phyloP scores from a whole-genome alignment of 2,113 vertebrate genomes.

The Leptocoma aspasia region DNA sequence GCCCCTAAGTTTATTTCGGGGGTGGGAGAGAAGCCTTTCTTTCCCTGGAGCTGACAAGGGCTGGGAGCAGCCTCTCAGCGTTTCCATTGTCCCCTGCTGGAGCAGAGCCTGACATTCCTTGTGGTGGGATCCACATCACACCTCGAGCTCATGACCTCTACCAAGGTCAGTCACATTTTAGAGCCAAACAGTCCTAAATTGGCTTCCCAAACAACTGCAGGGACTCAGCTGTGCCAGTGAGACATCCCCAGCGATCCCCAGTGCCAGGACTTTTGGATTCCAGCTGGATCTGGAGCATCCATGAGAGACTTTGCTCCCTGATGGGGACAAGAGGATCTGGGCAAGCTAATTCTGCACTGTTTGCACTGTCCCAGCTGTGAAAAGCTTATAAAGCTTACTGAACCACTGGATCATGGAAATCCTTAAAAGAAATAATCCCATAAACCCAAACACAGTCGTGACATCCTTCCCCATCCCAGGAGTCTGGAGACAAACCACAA shows the following conservation, averaged over 20 bases:
- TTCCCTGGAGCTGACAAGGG: neutral
- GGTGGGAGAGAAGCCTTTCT: neutral
- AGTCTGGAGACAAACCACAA: neutral
- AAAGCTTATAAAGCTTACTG: neutral
- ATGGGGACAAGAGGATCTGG: neutral
- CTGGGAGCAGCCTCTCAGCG: fast-evolving
- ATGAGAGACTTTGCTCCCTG: neutral
- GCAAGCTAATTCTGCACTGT: neutral
- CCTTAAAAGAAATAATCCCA: neutral
- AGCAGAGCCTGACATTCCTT: fast-evolving
- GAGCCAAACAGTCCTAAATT: neutral
- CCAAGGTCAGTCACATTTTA: conserved; percentile 10
- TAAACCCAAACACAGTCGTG: neutral
- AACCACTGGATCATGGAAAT: neutral
- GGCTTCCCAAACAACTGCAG: neutral
- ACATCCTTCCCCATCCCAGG: neutral
- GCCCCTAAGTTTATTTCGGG: fast-evolving
- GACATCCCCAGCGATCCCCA: neutral
- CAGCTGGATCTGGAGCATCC: neutral
- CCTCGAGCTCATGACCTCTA: neutral
- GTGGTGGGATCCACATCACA: neutral
- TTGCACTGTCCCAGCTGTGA: neutral
- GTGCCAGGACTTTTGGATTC: neutral
- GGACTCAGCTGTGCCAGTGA: neutral
- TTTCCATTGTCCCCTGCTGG: fast-evolving